Evolutionary conservation across 2,888 invertebrate genomes (phyloP).

Genomic region (Eupithecia exiguata): DNA sequence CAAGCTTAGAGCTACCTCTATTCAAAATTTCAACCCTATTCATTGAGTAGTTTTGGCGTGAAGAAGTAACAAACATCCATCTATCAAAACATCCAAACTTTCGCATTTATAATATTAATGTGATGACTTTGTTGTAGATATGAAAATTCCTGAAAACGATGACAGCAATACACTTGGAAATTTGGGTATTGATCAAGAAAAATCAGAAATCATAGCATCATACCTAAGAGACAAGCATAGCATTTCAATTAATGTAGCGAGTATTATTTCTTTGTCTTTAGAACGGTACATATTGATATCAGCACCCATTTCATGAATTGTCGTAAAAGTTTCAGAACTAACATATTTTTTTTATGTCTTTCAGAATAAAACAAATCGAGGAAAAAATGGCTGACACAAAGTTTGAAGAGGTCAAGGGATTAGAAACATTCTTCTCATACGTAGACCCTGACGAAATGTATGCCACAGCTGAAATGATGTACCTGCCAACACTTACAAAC

Average conservation of each 20-base stretch:
- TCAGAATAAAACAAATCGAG: constrained; percentile 47
- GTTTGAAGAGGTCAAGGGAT: constrained; percentile 44
- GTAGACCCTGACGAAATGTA: constrained; percentile 55
- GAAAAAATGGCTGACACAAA: constrained; percentile 24
- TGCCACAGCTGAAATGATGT: constrained; percentile 51
- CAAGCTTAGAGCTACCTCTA: no score
- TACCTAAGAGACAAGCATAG: constrained; percentile 25
- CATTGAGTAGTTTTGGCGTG: no score
- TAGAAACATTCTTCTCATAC: constrained; percentile 51
- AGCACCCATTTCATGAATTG: no score
- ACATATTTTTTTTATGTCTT: constrained; percentile 20
- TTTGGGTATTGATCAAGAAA: constrained; percentile 24
- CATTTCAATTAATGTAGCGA: constrained; percentile 20
- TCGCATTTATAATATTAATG: no score
- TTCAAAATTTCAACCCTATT: no score
- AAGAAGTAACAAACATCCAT: no score
- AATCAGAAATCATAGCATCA: constrained; percentile 15
- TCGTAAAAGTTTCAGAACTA: no score
- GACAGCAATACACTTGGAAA: constrained; percentile 16
- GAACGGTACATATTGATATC: constrained; percentile 16
- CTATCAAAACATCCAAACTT: no score
- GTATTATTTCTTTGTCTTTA: constrained; percentile 25
- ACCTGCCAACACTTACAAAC: constrained; percentile 39
- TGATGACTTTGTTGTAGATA: constrained; percentile 23
- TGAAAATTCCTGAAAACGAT: constrained; percentile 16